Evolutionary conservation across 1,140 invertebrate genomes (phyloP), one percentile per base, ranked within the genome.

Genomic region (Drosophila orena): DNA sequence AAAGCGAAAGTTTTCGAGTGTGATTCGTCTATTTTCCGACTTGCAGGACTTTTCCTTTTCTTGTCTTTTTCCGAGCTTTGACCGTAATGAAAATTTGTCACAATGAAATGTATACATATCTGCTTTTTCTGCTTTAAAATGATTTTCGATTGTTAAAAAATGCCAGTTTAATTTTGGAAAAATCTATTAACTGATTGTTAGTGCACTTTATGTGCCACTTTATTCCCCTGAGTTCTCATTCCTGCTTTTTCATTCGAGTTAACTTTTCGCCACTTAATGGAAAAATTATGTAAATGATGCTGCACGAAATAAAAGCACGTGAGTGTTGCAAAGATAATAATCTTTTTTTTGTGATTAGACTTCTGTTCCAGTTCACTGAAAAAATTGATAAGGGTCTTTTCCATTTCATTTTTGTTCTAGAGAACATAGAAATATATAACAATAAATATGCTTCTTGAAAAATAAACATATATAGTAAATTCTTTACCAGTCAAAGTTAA

Each of bases 251-350:
- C 71, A 72, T 85, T 85, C 68, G 81, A 85, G 80, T 85, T 85
- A 77, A 85, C 76, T 85, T 85, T 85, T 73, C 73, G 81, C 77
- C 81, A 77, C 73, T 85, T 85, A 85, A 85, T 64, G 77, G 72
- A 42, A 22, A 68, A 80, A 85, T 85, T 78, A 85, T 86, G 77
- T 60, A 86, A 85, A 85, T 85, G 56, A 85, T 15, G 43, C 27
- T 42, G 46, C 64, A 1, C 17, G 2, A 52, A 27, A 50, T 34
- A 58, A 64, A 46, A 56, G 47, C 73, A 74, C 64, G 69, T 64
- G 49, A 71, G 42, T 37, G 34, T 34, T 14, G 37, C 35, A 24
- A 35, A 27, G 20, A 38, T 58, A 24, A 24, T 37, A 37, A 70
- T 70, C n/a, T n/a, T 27, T 40, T 40, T 47, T 47, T 38, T 22